Base-by-base conservation (phyloP, 2,113 vertebrate genomes). In the Sorex fumeus region DNA sequence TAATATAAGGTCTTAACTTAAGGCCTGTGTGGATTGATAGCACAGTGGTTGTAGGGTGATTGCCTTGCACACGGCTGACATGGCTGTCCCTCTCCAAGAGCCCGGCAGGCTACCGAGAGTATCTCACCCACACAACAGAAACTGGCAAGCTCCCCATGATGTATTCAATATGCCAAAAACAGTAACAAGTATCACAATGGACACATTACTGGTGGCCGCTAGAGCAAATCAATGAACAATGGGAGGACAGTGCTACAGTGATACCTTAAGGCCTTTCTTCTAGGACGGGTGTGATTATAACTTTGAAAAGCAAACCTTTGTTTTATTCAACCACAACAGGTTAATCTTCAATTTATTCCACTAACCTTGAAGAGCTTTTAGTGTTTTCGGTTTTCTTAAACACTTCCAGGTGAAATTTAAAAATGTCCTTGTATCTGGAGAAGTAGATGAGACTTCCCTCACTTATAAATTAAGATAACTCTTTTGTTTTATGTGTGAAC, bases 401-500 rank as follows among this genome's bases (percentile, higher is more conserved):
- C 40, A 71, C 87, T 84, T 84, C 83, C 87, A 92, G 25, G 66
- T 90, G 40, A 60, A 76, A 16, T 90, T 87, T 90, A 92, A 87
- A 84, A 32, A n/a, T 57, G 16, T 76, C 47, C 67, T 84, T 28
- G 28, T 60, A 43, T 50, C 47, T 81, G 47, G 25, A n/a, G 82
- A 87, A 32, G 78, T n/a, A 85, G 19, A 16, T n/a, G 34, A 84
- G 72, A 75, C 30, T 16, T 13, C 34, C 40, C 40, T 40, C 40
- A 40, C 40, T 40, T 40, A 40, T 47, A 32, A 89, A 75, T 9
- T 28, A 64, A 69, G 72, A 32, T 57, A 67, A n/a, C 6, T 11
- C 7, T 84, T 90, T 57, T 62, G 11, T 84, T 60, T 43, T 57
- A 30, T 83, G n/a, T 45, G 9, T 60, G 40, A 40, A 66, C 1